Evolutionary conservation across 2,888 invertebrate genomes (phyloP).

Genomic region (Sepioteuthis lessoniana): DNA sequence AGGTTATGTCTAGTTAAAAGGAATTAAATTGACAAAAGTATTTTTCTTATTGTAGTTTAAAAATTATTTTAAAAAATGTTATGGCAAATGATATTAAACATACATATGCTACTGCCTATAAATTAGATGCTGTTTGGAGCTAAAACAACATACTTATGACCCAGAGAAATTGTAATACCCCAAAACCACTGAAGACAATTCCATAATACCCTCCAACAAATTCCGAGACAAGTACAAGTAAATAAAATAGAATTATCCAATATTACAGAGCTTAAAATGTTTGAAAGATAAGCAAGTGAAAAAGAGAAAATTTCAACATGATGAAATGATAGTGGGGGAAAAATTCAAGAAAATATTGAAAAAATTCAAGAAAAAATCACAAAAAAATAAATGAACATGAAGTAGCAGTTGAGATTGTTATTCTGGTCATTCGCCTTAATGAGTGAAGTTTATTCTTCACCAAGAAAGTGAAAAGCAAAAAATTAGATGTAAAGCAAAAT

Average conservation of each 20-base stretch:
- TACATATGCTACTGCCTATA: no score
- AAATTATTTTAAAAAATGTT: no score
- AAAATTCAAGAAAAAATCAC: not conserved
- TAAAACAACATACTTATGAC: no score
- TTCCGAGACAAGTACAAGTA: not conserved
- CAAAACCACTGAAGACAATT: no score
- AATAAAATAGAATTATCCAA: not conserved
- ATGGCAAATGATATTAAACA: no score
- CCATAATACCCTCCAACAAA: no score
- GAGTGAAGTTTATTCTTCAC: not conserved
- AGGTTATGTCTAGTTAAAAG: no score
- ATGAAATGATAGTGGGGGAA: not conserved
- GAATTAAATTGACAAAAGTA: no score
- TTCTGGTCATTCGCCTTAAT: not conserved
- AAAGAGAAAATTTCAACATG: not conserved
- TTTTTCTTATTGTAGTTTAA: no score
- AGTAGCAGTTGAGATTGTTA: slow-evolving; percentile 1
- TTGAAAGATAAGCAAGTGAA: not conserved
- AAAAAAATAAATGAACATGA: not conserved
- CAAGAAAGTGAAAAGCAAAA: not conserved
- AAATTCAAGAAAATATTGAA: not conserved
- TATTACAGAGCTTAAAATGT: not conserved
- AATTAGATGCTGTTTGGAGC: no score
- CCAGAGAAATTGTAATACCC: no score
- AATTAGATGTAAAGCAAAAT: not conserved